These are phyloP conservation scores for Chromobotia macracanthus DNA, from an alignment of 2,797 vertebrate genomes.

Conservation along the genomic window DNA sequence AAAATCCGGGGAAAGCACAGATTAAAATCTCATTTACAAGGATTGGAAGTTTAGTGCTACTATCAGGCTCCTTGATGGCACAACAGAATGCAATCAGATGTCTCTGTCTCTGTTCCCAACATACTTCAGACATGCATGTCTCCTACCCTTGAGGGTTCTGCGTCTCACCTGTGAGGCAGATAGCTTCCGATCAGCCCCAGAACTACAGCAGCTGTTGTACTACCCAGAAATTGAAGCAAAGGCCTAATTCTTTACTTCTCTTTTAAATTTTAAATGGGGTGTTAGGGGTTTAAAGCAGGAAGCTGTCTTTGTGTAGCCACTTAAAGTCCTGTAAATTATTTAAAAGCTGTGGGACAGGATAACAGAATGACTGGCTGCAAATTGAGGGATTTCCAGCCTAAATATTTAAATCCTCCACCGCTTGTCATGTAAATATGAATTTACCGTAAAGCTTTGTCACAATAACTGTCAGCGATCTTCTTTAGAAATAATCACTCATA, in stretches of 20 bases:
- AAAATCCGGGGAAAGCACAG: slow-evolving; percentile 76
- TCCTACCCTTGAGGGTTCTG: neutral
- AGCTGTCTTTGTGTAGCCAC: slow-evolving; percentile 63
- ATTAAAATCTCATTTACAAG: slow-evolving; percentile 83
- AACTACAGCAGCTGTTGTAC: slow-evolving; percentile 27
- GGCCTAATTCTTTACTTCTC: slow-evolving; percentile 48
- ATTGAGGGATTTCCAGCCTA: slow-evolving; percentile 71
- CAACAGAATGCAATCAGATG: slow-evolving; percentile 61
- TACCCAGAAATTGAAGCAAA: neutral
- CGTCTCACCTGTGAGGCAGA: neutral
- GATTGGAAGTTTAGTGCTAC: slow-evolving; percentile 74
- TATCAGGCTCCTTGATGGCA: slow-evolving; percentile 71
- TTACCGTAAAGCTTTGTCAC: slow-evolving; percentile 70
- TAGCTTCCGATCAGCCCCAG: neutral
- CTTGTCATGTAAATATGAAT: slow-evolving; percentile 71
- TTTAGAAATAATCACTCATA: slow-evolving; percentile 52
- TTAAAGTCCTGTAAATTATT: slow-evolving; percentile 71
- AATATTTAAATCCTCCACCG: slow-evolving; percentile 74
- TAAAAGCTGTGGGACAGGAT: slow-evolving; percentile 71
- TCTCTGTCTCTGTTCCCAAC: slow-evolving; percentile 10
- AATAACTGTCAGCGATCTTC: slow-evolving; percentile 55
- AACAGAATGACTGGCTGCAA: slow-evolving; percentile 70
- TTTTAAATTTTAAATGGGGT: slow-evolving; percentile 73
- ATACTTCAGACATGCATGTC: slow-evolving; percentile 3
- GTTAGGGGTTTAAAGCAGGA: slow-evolving; percentile 60